Conservation (phyloP, 2,113 vertebrate species). For the Hippolais icterina region DNA sequence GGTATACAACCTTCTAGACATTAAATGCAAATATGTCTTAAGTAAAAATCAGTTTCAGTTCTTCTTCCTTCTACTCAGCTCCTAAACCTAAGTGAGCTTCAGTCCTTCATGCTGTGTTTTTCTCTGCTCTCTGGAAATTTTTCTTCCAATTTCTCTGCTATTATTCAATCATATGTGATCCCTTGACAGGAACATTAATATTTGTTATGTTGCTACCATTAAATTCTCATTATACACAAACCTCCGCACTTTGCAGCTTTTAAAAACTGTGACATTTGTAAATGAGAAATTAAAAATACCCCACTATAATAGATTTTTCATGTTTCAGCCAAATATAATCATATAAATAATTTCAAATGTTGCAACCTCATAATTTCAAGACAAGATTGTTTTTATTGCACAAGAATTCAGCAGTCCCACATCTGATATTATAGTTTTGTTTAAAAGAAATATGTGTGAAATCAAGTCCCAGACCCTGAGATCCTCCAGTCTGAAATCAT, state of each 20-base stretch:
- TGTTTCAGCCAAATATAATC: background rate
- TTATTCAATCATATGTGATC: background rate
- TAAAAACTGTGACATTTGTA: background rate
- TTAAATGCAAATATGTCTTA: background rate
- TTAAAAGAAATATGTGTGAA: background rate
- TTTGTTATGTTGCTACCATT: background rate
- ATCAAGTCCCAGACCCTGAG: background rate
- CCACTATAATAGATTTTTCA: background rate
- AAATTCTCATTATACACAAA: background rate
- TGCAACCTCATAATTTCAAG: background rate
- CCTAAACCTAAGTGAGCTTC: background rate
- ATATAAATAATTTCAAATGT: background rate
- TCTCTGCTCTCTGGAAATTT: background rate
- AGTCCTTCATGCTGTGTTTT: background rate
- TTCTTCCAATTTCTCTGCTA: background rate
- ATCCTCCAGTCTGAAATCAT: background rate
- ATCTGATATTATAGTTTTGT: background rate
- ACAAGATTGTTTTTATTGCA: background rate
- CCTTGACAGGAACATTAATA: slow-evolving; percentile 2
- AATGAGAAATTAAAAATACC: background rate
- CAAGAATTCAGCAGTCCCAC: background rate
- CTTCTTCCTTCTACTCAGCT: background rate
- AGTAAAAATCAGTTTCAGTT: background rate
- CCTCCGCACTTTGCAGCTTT: background rate
- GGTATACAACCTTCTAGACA: background rate